These are phyloP conservation scores for Eutolmus rufibarbis DNA, from an alignment of 2,888 invertebrate genomes.

Conservation along the genomic window DNA sequence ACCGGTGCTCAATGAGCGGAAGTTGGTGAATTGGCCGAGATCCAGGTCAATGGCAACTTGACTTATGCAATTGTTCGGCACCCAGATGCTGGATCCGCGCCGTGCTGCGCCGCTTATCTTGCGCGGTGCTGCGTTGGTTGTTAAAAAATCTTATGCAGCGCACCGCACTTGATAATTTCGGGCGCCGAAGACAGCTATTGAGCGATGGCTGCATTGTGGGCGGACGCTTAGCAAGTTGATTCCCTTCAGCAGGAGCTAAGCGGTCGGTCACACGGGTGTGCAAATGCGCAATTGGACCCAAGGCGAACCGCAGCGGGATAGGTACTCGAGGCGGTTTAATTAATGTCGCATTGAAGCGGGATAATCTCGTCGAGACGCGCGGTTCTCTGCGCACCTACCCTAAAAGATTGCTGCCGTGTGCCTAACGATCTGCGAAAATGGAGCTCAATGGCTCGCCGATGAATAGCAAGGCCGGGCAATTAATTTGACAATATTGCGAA, in stretches of 20 bases:
- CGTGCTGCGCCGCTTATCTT: background rate
- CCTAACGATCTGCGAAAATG: slow-evolving; percentile 23
- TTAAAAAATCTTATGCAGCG: slow-evolving; percentile 9
- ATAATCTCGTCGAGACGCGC: background rate
- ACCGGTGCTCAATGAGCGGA: slow-evolving; percentile 31
- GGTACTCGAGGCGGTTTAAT: slow-evolving; percentile 17
- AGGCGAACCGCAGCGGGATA: slow-evolving; percentile 16
- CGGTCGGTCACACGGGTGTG: background rate
- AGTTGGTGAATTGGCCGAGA: slow-evolving; percentile 31
- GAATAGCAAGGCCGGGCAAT: slow-evolving; percentile 15
- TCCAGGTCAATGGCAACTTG: slow-evolving; percentile 39
- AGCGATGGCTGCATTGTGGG: background rate
- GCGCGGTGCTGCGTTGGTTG: slow-evolving; percentile 6
- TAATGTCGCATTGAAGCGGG: slow-evolving; percentile 21
- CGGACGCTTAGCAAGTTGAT: slow-evolving; percentile 26
- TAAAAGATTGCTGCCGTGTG: background rate
- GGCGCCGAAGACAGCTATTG: background rate
- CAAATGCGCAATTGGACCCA: slow-evolving; percentile 19
- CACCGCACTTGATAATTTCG: background rate
- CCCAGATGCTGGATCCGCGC: slow-evolving; percentile 5
- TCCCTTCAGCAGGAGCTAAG: slow-evolving; percentile 35
- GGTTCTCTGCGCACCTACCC: background rate
- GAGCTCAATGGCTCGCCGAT: background rate
- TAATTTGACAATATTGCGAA: slow-evolving; percentile 18
- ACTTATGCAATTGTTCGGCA: slow-evolving; percentile 21